Evolutionary conservation across 2,797 vertebrate species (phyloP).

Genomic region (Notolepis coatsorum): DNA sequence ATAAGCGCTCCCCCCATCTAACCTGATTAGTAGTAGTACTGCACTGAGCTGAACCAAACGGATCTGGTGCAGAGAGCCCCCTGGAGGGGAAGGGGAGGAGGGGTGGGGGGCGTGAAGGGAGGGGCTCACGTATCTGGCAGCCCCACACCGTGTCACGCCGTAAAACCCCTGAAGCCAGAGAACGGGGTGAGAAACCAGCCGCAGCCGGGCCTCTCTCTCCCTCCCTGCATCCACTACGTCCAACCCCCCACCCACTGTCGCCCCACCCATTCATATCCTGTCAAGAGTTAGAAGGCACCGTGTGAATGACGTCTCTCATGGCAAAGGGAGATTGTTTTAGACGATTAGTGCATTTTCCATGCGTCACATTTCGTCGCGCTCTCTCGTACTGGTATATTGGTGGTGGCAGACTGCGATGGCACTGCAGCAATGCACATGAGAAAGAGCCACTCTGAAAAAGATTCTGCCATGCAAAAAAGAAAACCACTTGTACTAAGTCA

Average conservation of each 20-base stretch:
- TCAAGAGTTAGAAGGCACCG: conserved; percentile 30
- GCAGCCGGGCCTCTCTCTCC: conserved; percentile 3
- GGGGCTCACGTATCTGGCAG: conserved; percentile 13
- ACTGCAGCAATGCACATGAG: conserved; percentile 7
- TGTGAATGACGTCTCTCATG: conserved; percentile 35
- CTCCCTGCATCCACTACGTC: conserved; percentile 8
- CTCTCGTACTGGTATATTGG: conserved; percentile 27
- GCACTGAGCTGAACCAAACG: conserved; percentile 43
- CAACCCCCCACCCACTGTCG: neutral
- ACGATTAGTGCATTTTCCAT: conserved; percentile 38
- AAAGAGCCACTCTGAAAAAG: neutral
- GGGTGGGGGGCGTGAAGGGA: neutral
- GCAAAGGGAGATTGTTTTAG: conserved; percentile 38
- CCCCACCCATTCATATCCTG: conserved; percentile 30
- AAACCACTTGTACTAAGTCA: neutral
- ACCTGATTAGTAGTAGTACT: conserved; percentile 61
- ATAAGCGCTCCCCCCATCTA: conserved; percentile 51
- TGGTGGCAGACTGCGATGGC: conserved; percentile 19
- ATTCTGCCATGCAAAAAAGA: neutral
- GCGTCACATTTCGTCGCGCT: conserved; percentile 49
- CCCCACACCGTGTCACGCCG: conserved; percentile 16
- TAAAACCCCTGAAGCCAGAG: conserved; percentile 21
- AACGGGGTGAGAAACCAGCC: conserved; percentile 15
- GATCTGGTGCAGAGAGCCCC: conserved; percentile 42
- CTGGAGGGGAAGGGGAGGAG: conserved; percentile 5